phyloP scores from a whole-genome alignment of 2,113 vertebrate species.

The Psilopogon haemacephalus region DNA sequence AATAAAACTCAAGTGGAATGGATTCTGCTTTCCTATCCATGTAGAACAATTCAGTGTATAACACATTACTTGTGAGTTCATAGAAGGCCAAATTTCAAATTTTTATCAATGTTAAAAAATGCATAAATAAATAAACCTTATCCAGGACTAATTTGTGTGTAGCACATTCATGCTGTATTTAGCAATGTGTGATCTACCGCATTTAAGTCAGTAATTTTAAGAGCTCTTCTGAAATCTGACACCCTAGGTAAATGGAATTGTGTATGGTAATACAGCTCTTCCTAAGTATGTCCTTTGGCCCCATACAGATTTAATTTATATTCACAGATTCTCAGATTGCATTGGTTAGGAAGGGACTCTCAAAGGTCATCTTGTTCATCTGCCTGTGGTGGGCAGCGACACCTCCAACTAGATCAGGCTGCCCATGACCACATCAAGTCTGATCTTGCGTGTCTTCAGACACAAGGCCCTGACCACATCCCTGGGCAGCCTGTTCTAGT shows the following conservation, averaged over 20 bases:
- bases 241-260: accelerated
- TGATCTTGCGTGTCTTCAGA: no score
- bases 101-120: not conserved
- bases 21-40: not conserved
- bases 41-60: not conserved
- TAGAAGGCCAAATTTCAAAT: not conserved
- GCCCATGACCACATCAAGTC: no score
- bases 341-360: no score
- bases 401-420: no score
- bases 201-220: not conserved
- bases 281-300: not conserved
- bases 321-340: no score
- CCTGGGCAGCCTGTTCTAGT: no score
- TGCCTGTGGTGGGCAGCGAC: no score
- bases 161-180: not conserved
- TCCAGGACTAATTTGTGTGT: not conserved
- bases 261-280: not conserved
- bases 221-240: not conserved
- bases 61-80: not conserved
- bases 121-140: not conserved
- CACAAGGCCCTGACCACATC: no score
- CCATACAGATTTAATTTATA: not conserved
- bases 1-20: not conserved
- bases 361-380: no score
- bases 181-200: not conserved